Conservation (phyloP, 1,140 invertebrate genomes). For the Penaeus indicus region DNA sequence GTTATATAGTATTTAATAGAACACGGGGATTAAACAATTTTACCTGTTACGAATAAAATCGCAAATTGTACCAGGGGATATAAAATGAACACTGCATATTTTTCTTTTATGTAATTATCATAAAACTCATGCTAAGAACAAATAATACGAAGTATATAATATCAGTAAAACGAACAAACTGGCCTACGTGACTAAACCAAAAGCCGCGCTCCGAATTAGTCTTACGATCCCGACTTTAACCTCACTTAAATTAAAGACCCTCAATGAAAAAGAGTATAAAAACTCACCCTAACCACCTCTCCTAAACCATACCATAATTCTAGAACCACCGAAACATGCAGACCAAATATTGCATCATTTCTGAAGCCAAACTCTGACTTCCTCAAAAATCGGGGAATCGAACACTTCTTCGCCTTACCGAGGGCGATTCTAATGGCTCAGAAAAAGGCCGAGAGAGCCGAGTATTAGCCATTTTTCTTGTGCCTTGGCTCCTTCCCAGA, state of each 20-base stretch:
- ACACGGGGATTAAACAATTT: no score
- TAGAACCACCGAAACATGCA: no score
- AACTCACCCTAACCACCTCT: background rate
- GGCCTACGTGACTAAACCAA: constrained; percentile 44
- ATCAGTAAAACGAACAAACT: background rate
- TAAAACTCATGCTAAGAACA: background rate
- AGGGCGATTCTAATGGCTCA: no score
- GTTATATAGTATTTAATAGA: background rate
- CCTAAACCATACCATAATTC: background rate
- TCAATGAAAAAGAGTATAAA: background rate
- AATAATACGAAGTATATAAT: background rate
- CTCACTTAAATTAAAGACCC: background rate
- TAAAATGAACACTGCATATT: background rate
- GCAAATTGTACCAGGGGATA: no score
- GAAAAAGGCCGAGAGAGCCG: no score
- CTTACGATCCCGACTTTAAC: background rate
- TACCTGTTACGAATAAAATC: no score
- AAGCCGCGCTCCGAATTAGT: background rate
- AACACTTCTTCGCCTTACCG: no score
- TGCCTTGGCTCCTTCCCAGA: no score
- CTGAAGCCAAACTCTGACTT: no score
- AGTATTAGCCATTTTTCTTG: no score
- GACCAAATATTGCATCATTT: no score
- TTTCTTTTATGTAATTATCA: background rate
- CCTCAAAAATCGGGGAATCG: no score